Evolutionary conservation across 2,888 invertebrate species (phyloP).

Genomic region (Amphimallon solstitiale): DNA sequence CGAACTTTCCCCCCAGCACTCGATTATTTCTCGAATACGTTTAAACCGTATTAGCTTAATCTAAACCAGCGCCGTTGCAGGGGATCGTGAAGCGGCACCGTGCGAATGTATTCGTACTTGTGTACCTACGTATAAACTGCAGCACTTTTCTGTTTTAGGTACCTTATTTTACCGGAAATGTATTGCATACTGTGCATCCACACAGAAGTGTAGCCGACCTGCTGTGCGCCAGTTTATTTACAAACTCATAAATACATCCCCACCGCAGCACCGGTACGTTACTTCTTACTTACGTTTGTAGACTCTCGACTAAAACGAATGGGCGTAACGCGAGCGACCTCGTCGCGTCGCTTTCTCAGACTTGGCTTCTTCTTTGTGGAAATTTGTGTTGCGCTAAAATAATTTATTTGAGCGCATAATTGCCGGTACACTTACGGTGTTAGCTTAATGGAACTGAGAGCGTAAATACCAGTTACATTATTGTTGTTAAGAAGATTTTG

Average conservation of each 20-base stretch:
- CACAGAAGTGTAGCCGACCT: conserved; percentile 17
- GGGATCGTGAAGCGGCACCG: too few species aligned
- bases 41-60: too few species aligned
- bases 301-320: conserved; percentile 29
- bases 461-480: conserved; percentile 38
- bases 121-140: conserved; percentile 16
- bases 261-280: too few species aligned
- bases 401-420: conserved; percentile 38
- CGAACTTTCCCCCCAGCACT: too few species aligned
- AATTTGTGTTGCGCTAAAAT: conserved; percentile 38
- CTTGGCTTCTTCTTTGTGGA: conserved; percentile 30
- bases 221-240: conserved; percentile 36
- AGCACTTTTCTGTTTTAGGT: conserved; percentile 24
- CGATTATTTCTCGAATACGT: too few species aligned
- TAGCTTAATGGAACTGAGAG: conserved; percentile 37
- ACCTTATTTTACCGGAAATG: conserved; percentile 36
- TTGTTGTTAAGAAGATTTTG: conserved; percentile 29
- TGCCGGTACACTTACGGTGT: conserved; percentile 36
- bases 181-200: conserved; percentile 16
- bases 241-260: conserved; percentile 35
- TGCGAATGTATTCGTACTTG: not conserved
- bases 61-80: too few species aligned
- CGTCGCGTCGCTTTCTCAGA: not conserved
- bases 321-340: too few species aligned
- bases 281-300: conserved; percentile 21